Conservation (phyloP, 1,140 invertebrate genomes). For the Sitobion miscanthi region DNA sequence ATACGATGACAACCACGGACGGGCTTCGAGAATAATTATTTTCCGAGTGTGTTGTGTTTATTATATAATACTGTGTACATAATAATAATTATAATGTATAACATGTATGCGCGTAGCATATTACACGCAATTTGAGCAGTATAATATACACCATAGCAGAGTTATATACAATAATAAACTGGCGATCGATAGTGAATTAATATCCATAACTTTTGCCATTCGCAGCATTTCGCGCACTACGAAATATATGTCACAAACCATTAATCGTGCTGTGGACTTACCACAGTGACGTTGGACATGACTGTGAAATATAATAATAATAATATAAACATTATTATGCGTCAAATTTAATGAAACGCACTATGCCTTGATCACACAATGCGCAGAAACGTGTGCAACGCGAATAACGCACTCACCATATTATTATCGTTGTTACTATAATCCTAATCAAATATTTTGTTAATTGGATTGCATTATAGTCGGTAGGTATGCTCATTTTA, state of each 20-base stretch:
- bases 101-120: neutral
- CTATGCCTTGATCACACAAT: neutral
- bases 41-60: neutral
- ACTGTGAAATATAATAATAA: neutral
- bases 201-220: neutral
- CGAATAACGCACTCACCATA: neutral
- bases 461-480: neutral
- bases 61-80: no score
- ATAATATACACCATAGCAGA: neutral
- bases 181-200: neutral
- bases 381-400: neutral
- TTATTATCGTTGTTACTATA: neutral
- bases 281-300: neutral
- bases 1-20: neutral
- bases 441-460: neutral
- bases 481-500: neutral
- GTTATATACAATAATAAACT: no score
- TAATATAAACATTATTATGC: neutral
- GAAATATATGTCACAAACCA: neutral
- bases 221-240: neutral
- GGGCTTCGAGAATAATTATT: neutral
- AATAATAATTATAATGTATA: no score
- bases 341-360: neutral
- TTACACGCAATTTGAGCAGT: neutral
- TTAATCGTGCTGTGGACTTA: neutral